phyloP scores from a whole-genome alignment of 2,797 vertebrate genomes.

The Notamacropus eugenii region DNA sequence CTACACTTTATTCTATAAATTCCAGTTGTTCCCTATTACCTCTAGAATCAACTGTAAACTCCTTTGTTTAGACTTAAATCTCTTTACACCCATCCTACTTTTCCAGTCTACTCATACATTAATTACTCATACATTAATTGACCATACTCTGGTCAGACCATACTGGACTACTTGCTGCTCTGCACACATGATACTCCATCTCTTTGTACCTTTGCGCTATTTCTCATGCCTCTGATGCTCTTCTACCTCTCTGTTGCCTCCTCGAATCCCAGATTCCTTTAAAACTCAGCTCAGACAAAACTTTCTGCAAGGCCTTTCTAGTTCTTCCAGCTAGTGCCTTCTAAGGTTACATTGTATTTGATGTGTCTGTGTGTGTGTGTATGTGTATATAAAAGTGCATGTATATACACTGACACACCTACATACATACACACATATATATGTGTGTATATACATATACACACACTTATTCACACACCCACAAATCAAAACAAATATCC shows the following conservation, averaged over 20 bases:
- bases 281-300: background rate
- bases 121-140: background rate
- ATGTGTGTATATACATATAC: too few species aligned
- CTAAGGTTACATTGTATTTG: background rate
- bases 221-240: background rate
- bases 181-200: background rate
- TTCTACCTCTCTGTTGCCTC: background rate
- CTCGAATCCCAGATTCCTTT: background rate
- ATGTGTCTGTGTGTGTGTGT: background rate
- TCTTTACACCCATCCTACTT: background rate
- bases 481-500: background rate
- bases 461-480: background rate
- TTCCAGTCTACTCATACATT: background rate
- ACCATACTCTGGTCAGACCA: background rate
- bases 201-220: background rate
- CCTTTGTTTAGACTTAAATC: background rate
- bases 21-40: background rate
- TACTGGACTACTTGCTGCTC: background rate
- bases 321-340: background rate
- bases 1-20: background rate
- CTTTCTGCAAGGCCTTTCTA: background rate
- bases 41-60: background rate
- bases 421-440: too few species aligned
- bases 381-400: background rate
- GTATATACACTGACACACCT: background rate